Percentiles rank a stretch among this genome's conserved stretches.
Conservation (phyloP, 2,797 vertebrate species). For the Clamator glandarius region DNA sequence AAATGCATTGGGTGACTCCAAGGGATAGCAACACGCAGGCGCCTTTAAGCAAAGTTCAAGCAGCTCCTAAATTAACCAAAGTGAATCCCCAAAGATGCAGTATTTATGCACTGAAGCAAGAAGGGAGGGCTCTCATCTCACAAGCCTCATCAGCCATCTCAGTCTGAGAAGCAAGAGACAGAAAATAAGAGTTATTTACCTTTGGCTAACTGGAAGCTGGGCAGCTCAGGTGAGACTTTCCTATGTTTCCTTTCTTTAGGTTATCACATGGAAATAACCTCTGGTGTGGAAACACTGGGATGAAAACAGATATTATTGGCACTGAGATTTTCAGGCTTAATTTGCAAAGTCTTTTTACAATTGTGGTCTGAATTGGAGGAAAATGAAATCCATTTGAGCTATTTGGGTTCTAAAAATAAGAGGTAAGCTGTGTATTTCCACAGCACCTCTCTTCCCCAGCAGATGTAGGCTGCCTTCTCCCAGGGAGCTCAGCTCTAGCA, state of each 20-base stretch:
- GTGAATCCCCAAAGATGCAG: conserved; percentile 50
- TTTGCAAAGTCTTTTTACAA: background rate
- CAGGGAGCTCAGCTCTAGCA: background rate
- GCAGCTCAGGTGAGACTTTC: conserved; percentile 33
- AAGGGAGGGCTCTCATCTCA: conserved; percentile 33
- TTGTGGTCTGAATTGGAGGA: background rate
- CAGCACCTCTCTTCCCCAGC: background rate
- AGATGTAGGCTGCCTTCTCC: background rate
- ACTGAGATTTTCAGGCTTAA: background rate
- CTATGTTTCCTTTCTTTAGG: background rate
- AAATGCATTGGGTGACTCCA: conserved; percentile 7
- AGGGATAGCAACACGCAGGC: conserved; percentile 57
- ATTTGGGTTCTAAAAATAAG: background rate
- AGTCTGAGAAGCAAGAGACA: conserved; percentile 8
- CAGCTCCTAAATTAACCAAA: conserved; percentile 72
- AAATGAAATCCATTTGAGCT: background rate
- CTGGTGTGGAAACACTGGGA: background rate
- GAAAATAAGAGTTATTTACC: conserved; percentile 44
- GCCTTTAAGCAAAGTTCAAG: conserved; percentile 72
- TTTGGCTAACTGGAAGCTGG: background rate
- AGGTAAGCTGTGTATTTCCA: background rate
- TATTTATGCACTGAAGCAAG: conserved; percentile 59
- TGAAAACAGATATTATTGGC: background rate
- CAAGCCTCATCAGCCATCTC: conserved; percentile 6
- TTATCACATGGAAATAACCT: background rate